These are phyloP conservation scores for Varanus salvator DNA, from an alignment of 2,113 vertebrate genomes.

Conservation along the genomic window DNA sequence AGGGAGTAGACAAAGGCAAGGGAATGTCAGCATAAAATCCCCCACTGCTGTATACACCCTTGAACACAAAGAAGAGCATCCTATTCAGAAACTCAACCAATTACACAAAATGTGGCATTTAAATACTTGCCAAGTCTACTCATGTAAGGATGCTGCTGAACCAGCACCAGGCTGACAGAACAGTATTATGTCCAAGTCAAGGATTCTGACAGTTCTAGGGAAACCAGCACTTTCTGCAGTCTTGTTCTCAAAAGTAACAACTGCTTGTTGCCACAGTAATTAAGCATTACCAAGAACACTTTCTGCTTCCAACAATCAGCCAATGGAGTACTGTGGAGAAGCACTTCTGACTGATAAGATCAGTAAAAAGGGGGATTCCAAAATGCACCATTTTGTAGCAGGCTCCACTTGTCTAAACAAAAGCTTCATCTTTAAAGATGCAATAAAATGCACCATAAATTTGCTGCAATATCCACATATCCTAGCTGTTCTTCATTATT, in stretches of 20 bases:
- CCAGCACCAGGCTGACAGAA: slow-evolving; percentile 66
- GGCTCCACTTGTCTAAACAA: neutral
- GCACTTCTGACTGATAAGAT: neutral
- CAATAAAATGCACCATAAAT: neutral
- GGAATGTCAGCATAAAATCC: slow-evolving; percentile 63
- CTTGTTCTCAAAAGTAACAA: slow-evolving; percentile 52
- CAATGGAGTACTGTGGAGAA: slow-evolving; percentile 1
- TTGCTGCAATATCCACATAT: neutral
- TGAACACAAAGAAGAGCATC: slow-evolving; percentile 68
- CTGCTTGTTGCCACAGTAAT: slow-evolving; percentile 65
- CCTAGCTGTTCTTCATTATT: neutral
- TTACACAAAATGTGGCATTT: slow-evolving; percentile 72
- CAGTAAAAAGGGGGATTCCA: neutral
- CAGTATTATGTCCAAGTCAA: slow-evolving; percentile 71
- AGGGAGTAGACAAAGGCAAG: slow-evolving; percentile 63
- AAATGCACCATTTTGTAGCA: neutral
- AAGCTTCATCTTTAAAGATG: neutral
- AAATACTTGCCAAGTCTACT: slow-evolving; percentile 71
- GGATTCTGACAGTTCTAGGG: slow-evolving; percentile 60
- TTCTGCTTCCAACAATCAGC: slow-evolving; percentile 62
- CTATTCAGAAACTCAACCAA: slow-evolving; percentile 69
- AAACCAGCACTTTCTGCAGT: slow-evolving; percentile 56
- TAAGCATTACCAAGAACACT: slow-evolving; percentile 64
- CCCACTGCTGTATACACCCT: slow-evolving; percentile 59
- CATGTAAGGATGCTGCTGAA: slow-evolving; percentile 75